A percentile compares a stretch with the other conserved stretches of the same genome.
phyloP scores from a whole-genome alignment of 2,113 vertebrate species.

The Tachycineta bicolor region DNA sequence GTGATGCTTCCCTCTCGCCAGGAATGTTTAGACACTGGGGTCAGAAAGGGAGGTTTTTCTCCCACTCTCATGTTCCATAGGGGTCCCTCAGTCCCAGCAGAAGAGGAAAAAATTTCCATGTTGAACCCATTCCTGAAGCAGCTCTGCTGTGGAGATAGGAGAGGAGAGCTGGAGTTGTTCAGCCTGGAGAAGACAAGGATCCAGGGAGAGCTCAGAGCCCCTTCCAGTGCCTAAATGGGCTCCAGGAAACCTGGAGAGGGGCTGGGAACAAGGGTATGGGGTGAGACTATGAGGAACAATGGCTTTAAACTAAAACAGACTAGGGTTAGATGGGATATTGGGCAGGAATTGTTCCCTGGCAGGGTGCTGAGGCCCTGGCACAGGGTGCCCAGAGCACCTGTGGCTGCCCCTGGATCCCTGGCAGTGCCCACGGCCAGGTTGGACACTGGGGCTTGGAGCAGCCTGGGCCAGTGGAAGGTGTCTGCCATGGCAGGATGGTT shows the following conservation, averaged over 20 bases:
- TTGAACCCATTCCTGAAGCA: not conserved
- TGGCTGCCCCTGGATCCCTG: not conserved
- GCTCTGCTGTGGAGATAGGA: not conserved
- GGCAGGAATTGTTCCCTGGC: rapidly evolving
- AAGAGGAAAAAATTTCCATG: rapidly evolving
- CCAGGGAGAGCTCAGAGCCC: not conserved
- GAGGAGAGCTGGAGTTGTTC: not conserved
- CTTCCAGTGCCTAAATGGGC: too few relatives aligned
- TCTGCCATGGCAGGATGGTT: not conserved
- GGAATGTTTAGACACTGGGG: not conserved
- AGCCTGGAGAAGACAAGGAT: not conserved
- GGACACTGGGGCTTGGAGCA: not conserved
- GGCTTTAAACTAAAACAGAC: not conserved
- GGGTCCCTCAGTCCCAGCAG: rapidly evolving
- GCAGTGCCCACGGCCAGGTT: not conserved
- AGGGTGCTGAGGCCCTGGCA: not conserved
- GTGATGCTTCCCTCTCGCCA: not conserved
- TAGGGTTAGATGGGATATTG: not conserved
- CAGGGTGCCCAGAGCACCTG: not conserved
- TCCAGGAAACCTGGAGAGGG: not conserved
- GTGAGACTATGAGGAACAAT: not conserved
- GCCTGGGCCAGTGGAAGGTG: not conserved
- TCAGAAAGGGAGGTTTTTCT: not conserved
- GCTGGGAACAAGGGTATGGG: too few relatives aligned
- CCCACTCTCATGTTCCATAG: rapidly evolving